Base-by-base conservation (phyloP, 2,888 invertebrate genomes). In the Cataglyphis cursor region DNA sequence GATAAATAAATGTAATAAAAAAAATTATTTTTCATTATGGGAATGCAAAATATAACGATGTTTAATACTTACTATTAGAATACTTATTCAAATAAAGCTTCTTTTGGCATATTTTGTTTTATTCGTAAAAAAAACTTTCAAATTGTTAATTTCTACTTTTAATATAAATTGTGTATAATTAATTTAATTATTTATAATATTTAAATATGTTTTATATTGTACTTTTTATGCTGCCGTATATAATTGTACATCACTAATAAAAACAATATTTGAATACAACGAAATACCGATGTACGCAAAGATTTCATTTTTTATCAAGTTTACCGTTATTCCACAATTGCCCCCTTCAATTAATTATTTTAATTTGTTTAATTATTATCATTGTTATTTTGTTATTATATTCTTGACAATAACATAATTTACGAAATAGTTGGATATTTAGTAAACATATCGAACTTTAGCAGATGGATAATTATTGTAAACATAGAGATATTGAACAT, bases 401-500 rank as follows among this genome's bases (percentile, higher is more conserved):
- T 59, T 28, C 31, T 35, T 62, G 15, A 54, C n/a, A 8, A 57
- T 6, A 54, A 57, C 21, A 28, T 78, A 70, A 78, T 70, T 59
- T 48, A 24, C 10, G 9, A 70, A 70, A 18, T 61, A 48, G 18
- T 15, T n/a, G 12, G 9, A 0, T 38, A 38, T n/a, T n/a, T 57
- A 44, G 12, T 44, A 44, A 78, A 59, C 35, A 12, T 44, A 35
- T 61, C 72, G 8, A 72, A 24, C 59, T 44, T 72, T 31, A 21
- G 44, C 12, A 70, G 3, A 4, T 8, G 18, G 44, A 41, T 68
- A 31, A 70, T 59, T 70, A 70, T 59, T n/a, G 59, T 70, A 78
- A 78, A 80, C 24, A 61, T 31, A 12, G 44, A 21, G 31, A 18
- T 9, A 78, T 59, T 59, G 68, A 72, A 80, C 18, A 70, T 59